Evolutionary conservation across 2,113 vertebrate genomes (phyloP).

Genomic region (Tautogolabrus adspersus): DNA sequence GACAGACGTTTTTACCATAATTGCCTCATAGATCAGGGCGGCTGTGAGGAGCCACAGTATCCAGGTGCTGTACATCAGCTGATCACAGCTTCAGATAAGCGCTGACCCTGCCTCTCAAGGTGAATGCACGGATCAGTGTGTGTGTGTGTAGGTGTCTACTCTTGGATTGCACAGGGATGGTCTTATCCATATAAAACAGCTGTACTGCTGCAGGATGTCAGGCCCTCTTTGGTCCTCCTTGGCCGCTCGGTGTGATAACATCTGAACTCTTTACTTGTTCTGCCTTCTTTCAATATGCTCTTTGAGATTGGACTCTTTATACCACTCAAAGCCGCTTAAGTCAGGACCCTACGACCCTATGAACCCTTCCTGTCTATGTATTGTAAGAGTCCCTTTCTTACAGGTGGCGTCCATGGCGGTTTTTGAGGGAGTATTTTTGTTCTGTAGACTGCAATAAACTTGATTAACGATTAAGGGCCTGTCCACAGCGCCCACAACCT

Average conservation of each 20-base stretch:
- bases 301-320: neutral
- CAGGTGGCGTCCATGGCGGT: too few relatives aligned
- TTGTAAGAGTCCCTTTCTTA: neutral
- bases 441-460: too few relatives aligned
- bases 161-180: neutral
- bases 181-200: slow-evolving; percentile 28
- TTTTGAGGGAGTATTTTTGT: too few relatives aligned
- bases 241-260: slow-evolving; percentile 2
- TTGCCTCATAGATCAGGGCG: slow-evolving; percentile 73
- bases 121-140: slow-evolving; percentile 33
- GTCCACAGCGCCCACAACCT: too few relatives aligned
- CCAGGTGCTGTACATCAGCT: slow-evolving; percentile 65
- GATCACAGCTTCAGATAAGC: slow-evolving; percentile 65
- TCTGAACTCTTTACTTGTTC: neutral
- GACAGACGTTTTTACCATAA: slow-evolving; percentile 73
- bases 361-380: neutral
- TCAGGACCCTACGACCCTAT: neutral
- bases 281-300: neutral
- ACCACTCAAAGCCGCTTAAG: neutral
- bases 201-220: slow-evolving; percentile 20
- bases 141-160: slow-evolving; percentile 18
- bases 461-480: too few relatives aligned
- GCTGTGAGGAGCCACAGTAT: slow-evolving; percentile 28
- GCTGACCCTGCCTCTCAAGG: slow-evolving; percentile 51
- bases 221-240: neutral